These are phyloP conservation scores for Eleutherodactylus coqui DNA, from an alignment of 2,797 vertebrate genomes.

Conservation along the genomic window DNA sequence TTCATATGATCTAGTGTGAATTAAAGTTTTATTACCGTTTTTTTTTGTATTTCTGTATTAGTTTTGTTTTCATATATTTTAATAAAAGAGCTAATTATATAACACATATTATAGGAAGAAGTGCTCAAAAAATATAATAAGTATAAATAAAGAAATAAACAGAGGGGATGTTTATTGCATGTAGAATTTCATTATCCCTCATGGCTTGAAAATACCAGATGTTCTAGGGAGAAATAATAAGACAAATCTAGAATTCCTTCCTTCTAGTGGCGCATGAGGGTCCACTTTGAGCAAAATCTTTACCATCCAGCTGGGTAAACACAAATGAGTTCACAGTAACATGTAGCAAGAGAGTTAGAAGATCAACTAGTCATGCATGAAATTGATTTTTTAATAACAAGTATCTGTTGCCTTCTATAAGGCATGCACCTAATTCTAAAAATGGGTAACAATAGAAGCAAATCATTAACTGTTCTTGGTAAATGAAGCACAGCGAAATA, in stretches of 20 bases:
- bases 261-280: conserved; percentile 52
- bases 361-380: conserved; percentile 92
- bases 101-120: not conserved
- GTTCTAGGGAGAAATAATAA: conserved; percentile 51
- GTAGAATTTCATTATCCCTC: conserved; percentile 42
- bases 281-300: conserved; percentile 56
- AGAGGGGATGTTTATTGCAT: conserved; percentile 9
- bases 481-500: conserved; percentile 85
- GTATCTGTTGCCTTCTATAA: conserved; percentile 90
- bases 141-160: conserved; percentile 19
- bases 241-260: conserved; percentile 40
- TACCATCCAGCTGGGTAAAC: conserved; percentile 76
- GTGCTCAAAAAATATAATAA: conserved; percentile 18
- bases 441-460: conserved; percentile 89
- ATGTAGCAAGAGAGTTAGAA: conserved; percentile 80
- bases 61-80: conserved; percentile 17
- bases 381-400: conserved; percentile 99
- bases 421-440: conserved; percentile 96
- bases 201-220: conserved; percentile 57
- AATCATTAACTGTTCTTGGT: conserved; percentile 91
- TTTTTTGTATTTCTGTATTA: not conserved
- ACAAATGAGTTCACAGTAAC: conserved; percentile 77
- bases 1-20: not conserved
- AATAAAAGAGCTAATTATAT: conserved; percentile 6
- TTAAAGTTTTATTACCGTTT: not conserved